Evolutionary conservation across 2,888 invertebrate genomes (phyloP), one percentile per base, ranked within the genome.

Genomic region (Leucoma salicis): DNA sequence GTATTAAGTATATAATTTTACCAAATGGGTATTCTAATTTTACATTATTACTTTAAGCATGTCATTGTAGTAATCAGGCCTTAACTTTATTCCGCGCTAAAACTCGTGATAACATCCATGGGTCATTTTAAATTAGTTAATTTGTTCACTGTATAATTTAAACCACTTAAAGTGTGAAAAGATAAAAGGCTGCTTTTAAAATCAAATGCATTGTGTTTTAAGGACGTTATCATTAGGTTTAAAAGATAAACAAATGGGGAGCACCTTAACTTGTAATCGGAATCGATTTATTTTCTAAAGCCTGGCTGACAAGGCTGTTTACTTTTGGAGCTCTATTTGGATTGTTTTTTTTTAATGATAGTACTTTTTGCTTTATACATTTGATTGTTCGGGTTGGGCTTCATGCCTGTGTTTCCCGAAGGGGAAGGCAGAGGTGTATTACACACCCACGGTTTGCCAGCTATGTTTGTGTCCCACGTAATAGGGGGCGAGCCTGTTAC

Each of bases 171-270:
- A 32, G 15, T 27, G 15, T 35, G 16, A 28, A 35, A 10, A 12
- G 35, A 35, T 35, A 35, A 35, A 57, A 74, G 74, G 78, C 74
- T 74, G 65, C 75, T 78, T 74, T 65, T 72, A 68, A 73, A 77
- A 80, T 81, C 75, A 66, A 74, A 77, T 77, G 70, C 68, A 49
- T 54, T 55, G 57, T 29, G 13, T 71, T 74, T 68, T 59, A 69
- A 68, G 66, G 48, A 53, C 52, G 52, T 55, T 59, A 47, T 51
- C 36, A 29, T 35, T 36, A 53, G 54, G 49, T 54, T 21, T 13
- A 42, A 44, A 53, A 47, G 46, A 65, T 51, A 54, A 21, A 50
- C 55, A 59, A 62, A 57, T 62, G 58, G 50, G 54, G 49, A 47
- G 46, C 60, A 67, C 66, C 65, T 61, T 64, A 59, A 65, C 58